Conservation (phyloP, 2,797 vertebrate genomes). For the Gambusia yucatana region DNA sequence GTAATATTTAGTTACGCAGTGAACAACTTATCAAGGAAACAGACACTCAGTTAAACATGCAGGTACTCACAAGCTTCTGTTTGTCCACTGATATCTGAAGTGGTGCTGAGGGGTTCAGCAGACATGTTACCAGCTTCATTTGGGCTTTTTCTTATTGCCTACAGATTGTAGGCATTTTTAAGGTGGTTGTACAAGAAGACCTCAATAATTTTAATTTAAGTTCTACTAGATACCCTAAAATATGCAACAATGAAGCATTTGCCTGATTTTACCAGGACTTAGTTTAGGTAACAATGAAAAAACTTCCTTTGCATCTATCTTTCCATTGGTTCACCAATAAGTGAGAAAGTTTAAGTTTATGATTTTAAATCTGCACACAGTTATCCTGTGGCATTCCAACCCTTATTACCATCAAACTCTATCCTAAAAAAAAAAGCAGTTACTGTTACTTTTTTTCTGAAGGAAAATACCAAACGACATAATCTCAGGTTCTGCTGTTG, state of each 20-base stretch:
- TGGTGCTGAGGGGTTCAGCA: neutral
- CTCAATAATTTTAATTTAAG: neutral
- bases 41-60: slow-evolving; percentile 21
- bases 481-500: neutral
- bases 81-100: neutral
- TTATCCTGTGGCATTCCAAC: neutral
- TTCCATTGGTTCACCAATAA: neutral
- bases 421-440: neutral
- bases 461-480: neutral
- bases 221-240: neutral
- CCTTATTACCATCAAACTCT: neutral
- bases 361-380: neutral
- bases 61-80: slow-evolving; percentile 22
- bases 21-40: neutral
- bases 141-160: neutral
- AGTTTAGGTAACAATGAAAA: neutral
- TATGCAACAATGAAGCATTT: neutral
- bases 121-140: neutral
- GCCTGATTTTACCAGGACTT: neutral
- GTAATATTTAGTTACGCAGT: neutral
- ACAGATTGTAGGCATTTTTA: neutral
- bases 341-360: neutral
- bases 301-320: neutral
- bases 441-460: neutral
- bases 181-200: neutral